Evolutionary conservation across 2,888 invertebrate genomes (phyloP).

Genomic region (Aleiodes alternator): DNA sequence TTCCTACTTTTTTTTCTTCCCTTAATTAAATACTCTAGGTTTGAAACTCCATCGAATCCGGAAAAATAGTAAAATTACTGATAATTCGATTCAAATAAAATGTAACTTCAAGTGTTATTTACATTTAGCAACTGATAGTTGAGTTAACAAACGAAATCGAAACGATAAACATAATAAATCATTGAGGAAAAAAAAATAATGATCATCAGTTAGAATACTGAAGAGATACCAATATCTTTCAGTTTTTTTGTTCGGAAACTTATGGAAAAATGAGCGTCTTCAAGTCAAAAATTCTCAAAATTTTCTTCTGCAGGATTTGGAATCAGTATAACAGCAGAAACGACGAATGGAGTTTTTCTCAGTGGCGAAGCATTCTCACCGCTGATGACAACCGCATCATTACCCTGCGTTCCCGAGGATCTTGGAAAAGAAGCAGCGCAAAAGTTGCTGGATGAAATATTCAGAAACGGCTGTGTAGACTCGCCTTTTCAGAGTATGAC

Average conservation of each 20-base stretch:
- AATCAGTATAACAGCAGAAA: constrained; percentile 92
- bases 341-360: constrained; percentile 87
- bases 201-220: background rate
- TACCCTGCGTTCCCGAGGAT: constrained; percentile 91
- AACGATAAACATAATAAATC: no score
- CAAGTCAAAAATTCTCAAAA: background rate
- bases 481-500: constrained; percentile 91
- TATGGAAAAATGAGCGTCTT: background rate
- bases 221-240: no score
- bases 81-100: no score
- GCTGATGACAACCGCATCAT: constrained; percentile 67
- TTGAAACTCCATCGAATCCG: no score
- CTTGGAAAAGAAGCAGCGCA: constrained; percentile 89
- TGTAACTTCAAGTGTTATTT: no score
- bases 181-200: no score
- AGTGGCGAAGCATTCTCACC: constrained; percentile 74
- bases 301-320: constrained; percentile 83
- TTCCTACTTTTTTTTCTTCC: background rate
- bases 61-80: no score
- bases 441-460: constrained; percentile 91
- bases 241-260: no score
- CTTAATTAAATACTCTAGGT: background rate
- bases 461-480: constrained; percentile 93
- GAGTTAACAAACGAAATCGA: no score
- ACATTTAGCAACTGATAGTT: no score